Conservation (phyloP, 2,888 invertebrate species). For the Thymelicus acteon region DNA sequence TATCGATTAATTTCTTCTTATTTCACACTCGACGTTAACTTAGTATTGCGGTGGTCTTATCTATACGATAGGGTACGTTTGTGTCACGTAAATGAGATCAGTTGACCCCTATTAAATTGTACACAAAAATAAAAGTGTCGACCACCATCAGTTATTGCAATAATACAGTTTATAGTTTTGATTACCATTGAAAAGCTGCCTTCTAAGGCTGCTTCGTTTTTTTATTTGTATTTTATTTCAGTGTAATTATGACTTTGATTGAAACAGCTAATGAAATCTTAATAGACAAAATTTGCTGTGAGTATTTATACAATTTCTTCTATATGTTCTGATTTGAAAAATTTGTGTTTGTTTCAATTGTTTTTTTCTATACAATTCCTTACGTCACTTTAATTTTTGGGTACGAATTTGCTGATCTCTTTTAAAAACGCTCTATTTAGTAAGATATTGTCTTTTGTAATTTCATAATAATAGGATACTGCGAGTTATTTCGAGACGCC, state of each 20-base stretch:
- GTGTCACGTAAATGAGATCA: slow-evolving; percentile 1
- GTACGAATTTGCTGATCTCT: background rate
- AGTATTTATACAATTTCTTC: no score
- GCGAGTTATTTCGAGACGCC: slow-evolving; percentile 10
- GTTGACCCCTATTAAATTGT: background rate
- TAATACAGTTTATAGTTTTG: no score
- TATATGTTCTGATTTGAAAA: no score
- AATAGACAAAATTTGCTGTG: no score
- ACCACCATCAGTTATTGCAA: background rate
- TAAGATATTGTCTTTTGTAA: slow-evolving; percentile 14
- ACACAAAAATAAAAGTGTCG: background rate
- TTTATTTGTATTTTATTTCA: no score
- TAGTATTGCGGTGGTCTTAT: background rate
- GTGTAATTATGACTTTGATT: no score
- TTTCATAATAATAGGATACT: slow-evolving; percentile 20
- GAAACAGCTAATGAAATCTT: no score
- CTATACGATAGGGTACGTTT: slow-evolving; percentile 1
- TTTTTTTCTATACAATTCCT: no score
- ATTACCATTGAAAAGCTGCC: no score
- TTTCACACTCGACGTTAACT: background rate
- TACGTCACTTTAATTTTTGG: background rate
- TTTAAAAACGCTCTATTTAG: background rate
- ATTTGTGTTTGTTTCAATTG: no score
- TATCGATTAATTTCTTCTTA: no score
- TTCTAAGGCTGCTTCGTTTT: no score